Conservation (phyloP, 2,797 vertebrate species). For the Etheostoma nigrum region DNA sequence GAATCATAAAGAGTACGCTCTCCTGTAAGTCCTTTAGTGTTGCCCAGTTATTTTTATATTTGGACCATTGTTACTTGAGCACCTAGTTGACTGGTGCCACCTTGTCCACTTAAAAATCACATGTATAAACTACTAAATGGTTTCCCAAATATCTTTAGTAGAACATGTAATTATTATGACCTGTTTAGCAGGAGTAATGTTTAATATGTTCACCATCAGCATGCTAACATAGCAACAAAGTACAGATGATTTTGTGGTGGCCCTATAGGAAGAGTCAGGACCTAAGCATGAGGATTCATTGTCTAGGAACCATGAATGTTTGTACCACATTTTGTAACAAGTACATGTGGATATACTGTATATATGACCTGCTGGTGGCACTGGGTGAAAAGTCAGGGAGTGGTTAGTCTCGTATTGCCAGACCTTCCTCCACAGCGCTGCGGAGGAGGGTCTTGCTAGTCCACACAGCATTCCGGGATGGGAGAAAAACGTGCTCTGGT, state of each 20-base stretch:
- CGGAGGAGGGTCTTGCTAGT: too few species aligned
- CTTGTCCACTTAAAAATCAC: not conserved
- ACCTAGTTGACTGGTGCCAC: not conserved
- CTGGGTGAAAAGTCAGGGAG: not conserved
- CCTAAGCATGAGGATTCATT: not conserved
- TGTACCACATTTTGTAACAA: not conserved
- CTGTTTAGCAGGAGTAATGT: not conserved
- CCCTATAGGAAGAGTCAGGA: not conserved
- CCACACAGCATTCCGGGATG: too few species aligned
- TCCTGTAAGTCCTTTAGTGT: not conserved
- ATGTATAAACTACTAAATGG: not conserved
- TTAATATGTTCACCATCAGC: not conserved
- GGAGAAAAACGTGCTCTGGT: too few species aligned
- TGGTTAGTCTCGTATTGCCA: too few species aligned
- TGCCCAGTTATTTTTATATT: not conserved
- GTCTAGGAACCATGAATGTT: not conserved
- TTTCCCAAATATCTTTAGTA: not conserved
- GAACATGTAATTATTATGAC: not conserved
- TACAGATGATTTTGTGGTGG: not conserved
- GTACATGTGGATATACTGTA: not conserved
- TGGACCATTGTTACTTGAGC: not conserved
- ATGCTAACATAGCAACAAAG: not conserved
- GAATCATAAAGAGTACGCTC: not conserved
- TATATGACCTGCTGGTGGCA: not conserved
- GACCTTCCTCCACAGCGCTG: too few species aligned